These are phyloP conservation scores for Rhopalosiphum nymphaeae DNA, from an alignment of 2,888 invertebrate genomes.

Conservation along the genomic window DNA sequence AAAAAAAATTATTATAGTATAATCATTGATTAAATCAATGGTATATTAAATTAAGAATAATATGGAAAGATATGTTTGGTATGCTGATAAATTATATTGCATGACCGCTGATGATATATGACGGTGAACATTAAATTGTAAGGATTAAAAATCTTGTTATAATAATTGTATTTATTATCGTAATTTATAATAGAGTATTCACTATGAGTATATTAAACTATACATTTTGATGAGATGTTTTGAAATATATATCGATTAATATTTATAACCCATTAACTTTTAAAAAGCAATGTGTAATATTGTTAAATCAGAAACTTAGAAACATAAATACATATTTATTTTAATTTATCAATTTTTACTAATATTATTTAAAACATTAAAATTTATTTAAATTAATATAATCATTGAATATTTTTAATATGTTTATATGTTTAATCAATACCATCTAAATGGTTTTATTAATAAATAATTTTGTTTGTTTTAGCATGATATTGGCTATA, in stretches of 20 bases:
- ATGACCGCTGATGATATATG: too few relatives aligned
- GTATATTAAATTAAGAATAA: too few relatives aligned
- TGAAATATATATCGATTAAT: background rate
- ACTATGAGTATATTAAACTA: background rate
- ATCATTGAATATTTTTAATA: background rate
- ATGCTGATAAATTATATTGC: too few relatives aligned
- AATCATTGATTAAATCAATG: too few relatives aligned
- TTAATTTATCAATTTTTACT: background rate
- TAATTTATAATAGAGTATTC: too few relatives aligned
- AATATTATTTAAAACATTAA: background rate
- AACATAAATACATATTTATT: background rate
- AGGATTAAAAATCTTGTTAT: background rate
- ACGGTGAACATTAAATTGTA: background rate
- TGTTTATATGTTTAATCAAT: background rate
- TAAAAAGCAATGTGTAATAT: background rate
- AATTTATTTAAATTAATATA: background rate
- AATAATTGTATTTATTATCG: background rate
- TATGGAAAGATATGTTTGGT: too few relatives aligned
- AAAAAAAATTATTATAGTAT: too few relatives aligned
- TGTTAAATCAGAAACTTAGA: too few relatives aligned
- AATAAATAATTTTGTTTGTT: constrained; percentile 58
- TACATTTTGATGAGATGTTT: background rate
- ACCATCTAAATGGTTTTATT: background rate
- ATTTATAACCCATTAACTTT: background rate
- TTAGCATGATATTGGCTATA: constrained; percentile 82